Conservation (phyloP, 2,888 invertebrate species). For the Tetramorium bicarinatum region DNA sequence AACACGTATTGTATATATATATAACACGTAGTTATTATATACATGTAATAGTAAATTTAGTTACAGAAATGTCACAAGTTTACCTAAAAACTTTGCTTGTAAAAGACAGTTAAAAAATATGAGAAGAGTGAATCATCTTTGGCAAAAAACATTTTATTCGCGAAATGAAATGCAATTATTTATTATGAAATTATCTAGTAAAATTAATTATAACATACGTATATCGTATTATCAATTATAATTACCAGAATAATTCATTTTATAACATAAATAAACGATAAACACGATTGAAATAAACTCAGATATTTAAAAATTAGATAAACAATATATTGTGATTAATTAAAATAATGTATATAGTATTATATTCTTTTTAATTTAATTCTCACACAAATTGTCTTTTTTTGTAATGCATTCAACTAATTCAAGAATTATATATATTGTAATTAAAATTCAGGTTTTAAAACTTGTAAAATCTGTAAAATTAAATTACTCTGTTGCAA, state of each 20-base stretch:
- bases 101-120: constrained; percentile 2
- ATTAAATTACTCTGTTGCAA: not conserved
- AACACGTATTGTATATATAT: not conserved
- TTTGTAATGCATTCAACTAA: not conserved
- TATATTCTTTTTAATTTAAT: not conserved
- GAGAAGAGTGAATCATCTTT: not conserved
- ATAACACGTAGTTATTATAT: too few species aligned
- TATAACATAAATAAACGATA: constrained; percentile 8
- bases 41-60: too few species aligned
- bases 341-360: not conserved
- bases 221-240: not conserved
- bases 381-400: not conserved
- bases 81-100: not conserved
- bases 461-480: not conserved
- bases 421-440: not conserved
- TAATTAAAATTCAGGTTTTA: not conserved
- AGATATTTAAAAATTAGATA: not conserved
- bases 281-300: not conserved
- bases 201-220: constrained; percentile 6
- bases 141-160: not conserved
- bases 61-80: not conserved
- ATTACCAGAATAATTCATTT: not conserved
- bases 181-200: not conserved
- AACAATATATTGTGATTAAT: not conserved
- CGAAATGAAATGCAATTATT: not conserved